phyloP scores from a whole-genome alignment of 1,140 invertebrate genomes.

The Drosophila varians region DNA sequence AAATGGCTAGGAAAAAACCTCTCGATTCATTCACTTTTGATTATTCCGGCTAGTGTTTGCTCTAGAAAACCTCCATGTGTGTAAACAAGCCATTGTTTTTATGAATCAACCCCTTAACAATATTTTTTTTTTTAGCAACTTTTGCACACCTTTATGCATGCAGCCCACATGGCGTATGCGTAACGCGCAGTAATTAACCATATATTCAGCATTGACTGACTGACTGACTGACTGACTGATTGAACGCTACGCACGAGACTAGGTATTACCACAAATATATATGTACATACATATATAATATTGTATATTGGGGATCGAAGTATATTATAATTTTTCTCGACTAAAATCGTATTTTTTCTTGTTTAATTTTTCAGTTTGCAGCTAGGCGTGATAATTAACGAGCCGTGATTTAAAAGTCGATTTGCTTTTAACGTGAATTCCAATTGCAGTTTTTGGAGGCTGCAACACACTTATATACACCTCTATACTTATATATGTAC shows the following conservation, averaged over 20 bases:
- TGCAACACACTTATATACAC: constrained; percentile 28
- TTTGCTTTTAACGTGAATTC: constrained; percentile 62
- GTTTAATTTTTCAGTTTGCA: constrained; percentile 47
- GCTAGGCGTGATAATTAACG: constrained; percentile 75
- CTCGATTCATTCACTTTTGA: constrained; percentile 36
- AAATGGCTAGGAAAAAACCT: constrained; percentile 19
- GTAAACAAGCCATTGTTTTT: constrained; percentile 27
- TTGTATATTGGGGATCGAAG: constrained; percentile 8
- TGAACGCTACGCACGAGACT: constrained; percentile 60
- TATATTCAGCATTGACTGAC: constrained; percentile 38
- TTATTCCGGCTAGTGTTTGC: constrained; percentile 23
- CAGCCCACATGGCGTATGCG: constrained; percentile 37
- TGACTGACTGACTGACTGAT: constrained; percentile 42
- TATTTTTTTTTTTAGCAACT: background rate
- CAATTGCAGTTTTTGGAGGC: constrained; percentile 70
- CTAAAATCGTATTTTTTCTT: constrained; percentile 24
- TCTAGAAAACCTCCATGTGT: constrained; percentile 22
- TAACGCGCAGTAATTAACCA: constrained; percentile 19
- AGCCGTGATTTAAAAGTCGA: constrained; percentile 64
- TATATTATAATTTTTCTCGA: constrained; percentile 16
- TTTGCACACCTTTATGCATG: background rate
- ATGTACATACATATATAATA: constrained; percentile 1
- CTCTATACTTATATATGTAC: constrained; percentile 25
- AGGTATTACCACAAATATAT: too few species aligned
- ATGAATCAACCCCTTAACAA: constrained; percentile 3